Percentiles rank a stretch among this genome's conserved stretches.
Evolutionary conservation across 2,113 vertebrate genomes (phyloP).

Genomic region (Dinomys branickii): DNA sequence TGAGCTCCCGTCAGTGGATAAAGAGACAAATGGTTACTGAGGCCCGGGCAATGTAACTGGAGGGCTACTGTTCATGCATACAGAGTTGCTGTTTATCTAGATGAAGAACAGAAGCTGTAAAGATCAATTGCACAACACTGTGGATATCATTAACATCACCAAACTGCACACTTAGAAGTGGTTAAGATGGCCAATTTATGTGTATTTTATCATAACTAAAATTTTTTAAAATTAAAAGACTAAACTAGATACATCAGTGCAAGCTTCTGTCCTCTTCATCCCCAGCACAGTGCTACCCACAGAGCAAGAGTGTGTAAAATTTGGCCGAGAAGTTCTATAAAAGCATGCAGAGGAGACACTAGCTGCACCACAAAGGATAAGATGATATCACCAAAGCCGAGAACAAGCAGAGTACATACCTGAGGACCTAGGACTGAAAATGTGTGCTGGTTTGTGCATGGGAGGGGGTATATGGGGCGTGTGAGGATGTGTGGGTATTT

Average conservation of each 20-base stretch:
- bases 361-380: not conserved
- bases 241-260: not conserved
- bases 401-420: not conserved
- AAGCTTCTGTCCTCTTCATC: slow-evolving; percentile 6
- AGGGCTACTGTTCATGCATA: not conserved
- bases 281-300: not conserved
- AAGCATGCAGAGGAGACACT: not conserved
- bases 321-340: not conserved
- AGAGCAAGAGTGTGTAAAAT: slow-evolving; percentile 3
- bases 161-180: not conserved
- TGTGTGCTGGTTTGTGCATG: not conserved
- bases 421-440: not conserved
- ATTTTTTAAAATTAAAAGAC: not conserved
- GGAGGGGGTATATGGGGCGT: too few species aligned
- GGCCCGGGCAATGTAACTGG: not conserved
- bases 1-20: not conserved
- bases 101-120: not conserved
- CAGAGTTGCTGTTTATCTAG: not conserved
- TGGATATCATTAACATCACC: not conserved
- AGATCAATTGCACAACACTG: not conserved
- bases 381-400: not conserved
- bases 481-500: not conserved
- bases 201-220: not conserved
- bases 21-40: not conserved
- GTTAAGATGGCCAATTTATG: not conserved